Evolutionary conservation across 2,797 vertebrate species (phyloP).

Genomic region (Falco novaeseelandiae): DNA sequence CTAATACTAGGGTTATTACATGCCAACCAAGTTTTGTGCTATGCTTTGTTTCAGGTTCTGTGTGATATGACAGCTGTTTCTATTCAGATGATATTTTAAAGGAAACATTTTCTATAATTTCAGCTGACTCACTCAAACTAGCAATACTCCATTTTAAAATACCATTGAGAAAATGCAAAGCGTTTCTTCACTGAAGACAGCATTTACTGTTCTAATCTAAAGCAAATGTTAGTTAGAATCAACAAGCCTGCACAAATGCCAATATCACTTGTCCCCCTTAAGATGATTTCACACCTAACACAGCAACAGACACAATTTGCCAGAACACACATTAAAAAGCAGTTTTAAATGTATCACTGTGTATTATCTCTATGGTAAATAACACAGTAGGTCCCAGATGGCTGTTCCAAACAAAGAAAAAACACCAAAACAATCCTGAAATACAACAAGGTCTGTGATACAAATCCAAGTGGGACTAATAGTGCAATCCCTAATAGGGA

Average conservation of each 20-base stretch:
- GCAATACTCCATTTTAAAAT: constrained; percentile 49
- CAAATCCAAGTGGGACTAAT: not conserved
- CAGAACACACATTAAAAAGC: constrained; percentile 41
- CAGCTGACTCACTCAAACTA: constrained; percentile 63
- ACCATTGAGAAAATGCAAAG: constrained; percentile 59
- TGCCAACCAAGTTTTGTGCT: constrained; percentile 58
- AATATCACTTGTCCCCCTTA: not conserved
- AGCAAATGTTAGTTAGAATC: constrained; percentile 55
- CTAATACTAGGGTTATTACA: constrained; percentile 61
- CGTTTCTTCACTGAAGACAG: constrained; percentile 45
- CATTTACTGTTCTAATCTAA: constrained; percentile 53
- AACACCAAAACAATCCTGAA: not conserved
- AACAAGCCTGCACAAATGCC: constrained; percentile 44
- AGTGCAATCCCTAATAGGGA: not conserved
- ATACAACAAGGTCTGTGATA: not conserved
- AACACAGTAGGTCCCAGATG: constrained; percentile 16
- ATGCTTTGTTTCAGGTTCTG: constrained; percentile 64
- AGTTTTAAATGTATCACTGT: constrained; percentile 18
- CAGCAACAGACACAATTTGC: constrained; percentile 11
- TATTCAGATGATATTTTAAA: constrained; percentile 65
- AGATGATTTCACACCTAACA: constrained; percentile 56
- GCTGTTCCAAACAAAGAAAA: constrained; percentile 8
- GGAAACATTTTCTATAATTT: constrained; percentile 64
- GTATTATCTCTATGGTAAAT: constrained; percentile 31
- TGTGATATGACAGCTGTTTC: constrained; percentile 74